Evolutionary conservation across 2,797 vertebrate genomes (phyloP), one percentile per base, ranked within the genome.

Genomic region (Lindbergichthys nudifrons): DNA sequence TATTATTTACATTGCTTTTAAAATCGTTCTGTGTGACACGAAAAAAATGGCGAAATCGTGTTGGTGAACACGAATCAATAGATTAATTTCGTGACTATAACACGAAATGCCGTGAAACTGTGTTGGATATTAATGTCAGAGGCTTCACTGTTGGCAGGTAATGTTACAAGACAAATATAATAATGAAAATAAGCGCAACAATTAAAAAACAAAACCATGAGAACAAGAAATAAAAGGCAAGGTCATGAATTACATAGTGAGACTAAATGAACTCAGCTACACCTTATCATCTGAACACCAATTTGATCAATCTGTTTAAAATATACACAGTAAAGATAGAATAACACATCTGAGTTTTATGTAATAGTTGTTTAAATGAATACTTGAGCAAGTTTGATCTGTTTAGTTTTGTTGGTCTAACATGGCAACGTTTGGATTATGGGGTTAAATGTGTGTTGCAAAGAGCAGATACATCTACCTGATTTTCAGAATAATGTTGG

Each of bases 231-330:
- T 2, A 23, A 23, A 18, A 36, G 8, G 7, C 16, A 12, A 14
- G 23, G 36, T 26, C 18, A 58, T 15, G 48, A 46, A 1, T 59
- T 36, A 45, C 16, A 23, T 1, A 3, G 21, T 48, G 21, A 51
- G 36, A 51, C 14, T 16, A 14, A 47, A 47, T 5, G 9, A 42
- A 45, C 54, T 54, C 3, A 54, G 8, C 32, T 36, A 36, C 32
- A 36, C 21, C 43, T 61, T 43, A 8, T 57, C 10, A 39, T 26
- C 18, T 26, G 10, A 19, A 16, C 13, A 65, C 10, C 23, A 43
- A 53, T n/a, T 32, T 46, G 51, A 58, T 43, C 18, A 32, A 69
- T 43, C 61, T 62, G 42, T 7, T 36, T 59, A 46, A 15, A 13
- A 10, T 42, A 45, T 30, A 69, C 19, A 46, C 47, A 52, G 8